Evolutionary conservation across 2,888 invertebrate genomes (phyloP), one percentile per base, ranked within the genome.

Genomic region (Patella pellucida): DNA sequence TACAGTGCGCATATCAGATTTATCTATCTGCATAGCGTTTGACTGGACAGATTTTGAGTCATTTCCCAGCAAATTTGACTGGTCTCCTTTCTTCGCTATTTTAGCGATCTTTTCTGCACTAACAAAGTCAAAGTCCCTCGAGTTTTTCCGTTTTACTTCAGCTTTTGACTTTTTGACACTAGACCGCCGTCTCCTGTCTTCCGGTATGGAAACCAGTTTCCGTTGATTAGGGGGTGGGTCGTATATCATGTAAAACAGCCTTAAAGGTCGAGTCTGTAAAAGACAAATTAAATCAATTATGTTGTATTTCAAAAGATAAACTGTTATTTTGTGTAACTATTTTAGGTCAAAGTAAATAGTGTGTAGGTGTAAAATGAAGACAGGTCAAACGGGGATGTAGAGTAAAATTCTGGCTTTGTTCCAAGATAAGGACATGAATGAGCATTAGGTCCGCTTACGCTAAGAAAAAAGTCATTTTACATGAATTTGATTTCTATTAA

Each of bases 251-350:
- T 94, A 94, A 80, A 92, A 93, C 69, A 94, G 89, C 78, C 93
- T 93, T 78, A 94, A 88, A 52, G 94, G 93, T 71, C 92, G 93
- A 92, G 93, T 93, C 94, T 94, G 92, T 71, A 92, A 92, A 76
- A 73, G 23, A 71, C 71, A 73, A 74, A 68, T 73, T 62, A 72
- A 74, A 31, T 15, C 41, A 12, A n/a, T 52, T 9, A 14, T 68
- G n/a, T 41, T 41, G 41, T 41, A 19, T 5, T 68, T 54, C 31
- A 71, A 52, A 27, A 52, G 0, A 12, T 12, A 52, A 70, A 52
- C 16, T 41, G 19, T n/a, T 31, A 23, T 52, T 15, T 52, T 12
- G 68, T 11, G 14, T 23, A 23, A 3, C 15, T 15, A 27, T 19
- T 68, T 12, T 41, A 5, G 41, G 41, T 41, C 9, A 41, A 41